phyloP scores from a whole-genome alignment of 1,140 invertebrate species.

The Acromyrmex heyeri region DNA sequence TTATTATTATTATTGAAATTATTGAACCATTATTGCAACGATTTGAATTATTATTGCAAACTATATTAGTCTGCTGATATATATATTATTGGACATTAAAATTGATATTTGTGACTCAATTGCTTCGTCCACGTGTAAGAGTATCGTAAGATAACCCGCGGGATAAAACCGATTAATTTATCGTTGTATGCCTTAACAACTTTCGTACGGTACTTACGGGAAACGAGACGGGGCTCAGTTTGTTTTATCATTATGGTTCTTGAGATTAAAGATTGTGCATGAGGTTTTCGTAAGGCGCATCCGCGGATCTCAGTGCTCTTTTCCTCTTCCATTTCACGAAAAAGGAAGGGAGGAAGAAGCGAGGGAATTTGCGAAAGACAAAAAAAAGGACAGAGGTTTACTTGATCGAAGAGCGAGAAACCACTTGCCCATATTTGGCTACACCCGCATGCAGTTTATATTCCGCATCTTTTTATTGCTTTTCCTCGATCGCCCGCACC shows the following conservation, averaged over 20 bases:
- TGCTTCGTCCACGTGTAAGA: background rate
- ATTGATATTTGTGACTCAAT: background rate
- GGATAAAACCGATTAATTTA: slow-evolving; percentile 42
- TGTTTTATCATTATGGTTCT: slow-evolving; percentile 41
- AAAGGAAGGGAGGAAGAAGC: slow-evolving; percentile 60
- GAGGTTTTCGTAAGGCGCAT: background rate
- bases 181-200: background rate
- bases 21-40: background rate
- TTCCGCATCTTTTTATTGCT: slow-evolving; percentile 60
- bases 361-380: background rate
- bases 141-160: background rate
- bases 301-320: background rate
- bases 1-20: background rate
- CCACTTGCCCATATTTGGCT: slow-evolving; percentile 79
- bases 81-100: background rate
- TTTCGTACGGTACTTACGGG: slow-evolving; percentile 10
- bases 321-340: slow-evolving; percentile 11
- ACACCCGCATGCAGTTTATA: slow-evolving; percentile 72
- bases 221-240: background rate
- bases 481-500: slow-evolving; percentile 40
- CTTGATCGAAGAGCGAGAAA: slow-evolving; percentile 75
- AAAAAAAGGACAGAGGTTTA: slow-evolving; percentile 65
- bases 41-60: background rate
- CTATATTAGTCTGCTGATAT: background rate
- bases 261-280: slow-evolving; percentile 20